Conservation (phyloP, 2,113 vertebrate genomes). For the Caranx melampygus region DNA sequence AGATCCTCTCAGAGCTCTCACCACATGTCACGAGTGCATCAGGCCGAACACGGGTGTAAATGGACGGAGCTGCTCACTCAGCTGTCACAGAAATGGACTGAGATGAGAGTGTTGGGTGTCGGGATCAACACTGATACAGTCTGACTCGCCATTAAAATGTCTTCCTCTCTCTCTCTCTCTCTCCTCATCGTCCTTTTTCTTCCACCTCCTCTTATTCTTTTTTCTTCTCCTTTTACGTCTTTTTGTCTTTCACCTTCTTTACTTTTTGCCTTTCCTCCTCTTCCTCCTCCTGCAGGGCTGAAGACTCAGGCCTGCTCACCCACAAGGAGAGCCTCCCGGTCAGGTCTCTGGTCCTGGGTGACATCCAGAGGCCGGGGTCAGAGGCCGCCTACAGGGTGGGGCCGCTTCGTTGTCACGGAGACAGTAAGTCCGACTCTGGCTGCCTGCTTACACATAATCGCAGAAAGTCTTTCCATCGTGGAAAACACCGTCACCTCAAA, state of each 20-base stretch:
- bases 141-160: slow-evolving; percentile 8
- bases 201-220: background rate
- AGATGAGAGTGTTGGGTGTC: slow-evolving; percentile 34
- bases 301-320: slow-evolving; percentile 90
- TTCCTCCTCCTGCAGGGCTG: slow-evolving; percentile 82
- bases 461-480: background rate
- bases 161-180: background rate
- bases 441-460: slow-evolving; percentile 7
- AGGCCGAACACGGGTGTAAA: slow-evolving; percentile 22
- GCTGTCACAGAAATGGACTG: slow-evolving; percentile 23
- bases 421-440: slow-evolving; percentile 45
- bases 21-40: background rate
- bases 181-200: slow-evolving; percentile 1
- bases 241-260: too few species aligned
- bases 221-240: background rate
- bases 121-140: background rate
- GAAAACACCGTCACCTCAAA: background rate
- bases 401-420: slow-evolving; percentile 90
- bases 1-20: background rate
- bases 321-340: slow-evolving; percentile 93
- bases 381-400: slow-evolving; percentile 93
- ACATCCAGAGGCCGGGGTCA: slow-evolving; percentile 87
- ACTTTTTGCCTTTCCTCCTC: background rate
- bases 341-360: slow-evolving; percentile 89
- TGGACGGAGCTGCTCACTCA: slow-evolving; percentile 25